Conservation (phyloP, 30 jellyfish, hydroid and myxozoan species). For the Cassiopea andromeda region DNA sequence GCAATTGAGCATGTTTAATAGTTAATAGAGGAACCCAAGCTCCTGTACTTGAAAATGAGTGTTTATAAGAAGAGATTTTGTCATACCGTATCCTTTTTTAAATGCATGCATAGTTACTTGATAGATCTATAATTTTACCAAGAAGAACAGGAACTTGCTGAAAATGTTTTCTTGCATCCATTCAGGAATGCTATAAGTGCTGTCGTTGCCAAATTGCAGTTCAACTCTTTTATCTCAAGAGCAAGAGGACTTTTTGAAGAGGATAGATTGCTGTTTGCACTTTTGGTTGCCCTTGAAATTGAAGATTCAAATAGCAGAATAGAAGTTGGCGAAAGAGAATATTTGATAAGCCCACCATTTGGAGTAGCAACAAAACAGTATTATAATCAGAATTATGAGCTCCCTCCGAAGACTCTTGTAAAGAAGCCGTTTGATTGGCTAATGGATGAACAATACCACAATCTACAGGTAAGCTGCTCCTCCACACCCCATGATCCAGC, state of each 20-base stretch:
- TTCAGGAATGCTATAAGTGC: slow-evolving; percentile 81
- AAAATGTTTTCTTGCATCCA: too few relatives aligned
- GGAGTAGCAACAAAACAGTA: slow-evolving; percentile 73
- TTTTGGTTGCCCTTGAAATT: slow-evolving; percentile 82
- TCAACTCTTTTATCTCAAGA: slow-evolving; percentile 56
- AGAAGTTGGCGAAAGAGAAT: slow-evolving; percentile 80
- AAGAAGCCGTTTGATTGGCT: slow-evolving; percentile 96
- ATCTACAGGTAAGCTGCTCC: slow-evolving; percentile 84
- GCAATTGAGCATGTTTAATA: too few relatives aligned
- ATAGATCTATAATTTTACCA: neutral
- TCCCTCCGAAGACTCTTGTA: slow-evolving; percentile 61
- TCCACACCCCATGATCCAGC: too few relatives aligned
- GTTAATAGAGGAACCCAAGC: too few relatives aligned
- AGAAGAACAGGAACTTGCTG: too few relatives aligned
- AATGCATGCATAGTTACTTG: too few relatives aligned
- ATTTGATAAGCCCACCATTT: slow-evolving; percentile 80
- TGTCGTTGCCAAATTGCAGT: slow-evolving; percentile 77
- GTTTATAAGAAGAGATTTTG: too few relatives aligned
- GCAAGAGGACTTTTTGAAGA: slow-evolving; percentile 79
- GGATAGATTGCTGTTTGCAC: slow-evolving; percentile 78
- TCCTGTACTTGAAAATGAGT: too few relatives aligned
- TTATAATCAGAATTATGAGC: slow-evolving; percentile 55
- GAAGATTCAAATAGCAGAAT: slow-evolving; percentile 71
- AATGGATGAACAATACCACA: slow-evolving; percentile 84
- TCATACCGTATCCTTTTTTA: too few relatives aligned